Evolutionary conservation across 2,113 vertebrate species (phyloP), one percentile per base, ranked within the genome.

Genomic region (Psilopogon haemacephalus): DNA sequence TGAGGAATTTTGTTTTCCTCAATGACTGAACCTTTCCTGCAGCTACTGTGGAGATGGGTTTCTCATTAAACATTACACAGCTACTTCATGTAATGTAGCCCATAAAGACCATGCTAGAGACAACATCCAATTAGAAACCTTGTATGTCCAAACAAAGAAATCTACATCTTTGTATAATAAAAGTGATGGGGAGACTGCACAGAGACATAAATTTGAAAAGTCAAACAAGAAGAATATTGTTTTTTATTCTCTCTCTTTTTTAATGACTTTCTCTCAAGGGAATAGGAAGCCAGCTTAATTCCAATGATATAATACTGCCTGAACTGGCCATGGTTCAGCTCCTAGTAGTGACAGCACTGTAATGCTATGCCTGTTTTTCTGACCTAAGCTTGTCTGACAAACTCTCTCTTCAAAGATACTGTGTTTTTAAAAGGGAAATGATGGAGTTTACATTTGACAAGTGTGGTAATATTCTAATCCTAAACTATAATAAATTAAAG

Each of bases 231-330:
- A 93, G 89, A 96, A 96, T 95, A 91, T 93, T 97, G 96, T 96
- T 97, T 97, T 97, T 78, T 94, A 85, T 96, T 75, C 54, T 42
- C 60, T 80, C 67, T 95, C 80, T 91, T 93, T 96, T 97, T 95
- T 94, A 93, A 92, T 94, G 86, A 52, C 54, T 86, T 93, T 89
- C 81, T 95, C 92, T 95, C 94, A 89, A 97, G 86, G 91, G 88
- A 86, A 96, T 95, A 97, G 89, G 96, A 97, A 97, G 95, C 84
- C 88, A 88, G 74, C 88, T 89, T 96, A 95, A 95, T 97, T 97
- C 94, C 95, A 96, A 86, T 88, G 91, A 96, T 94, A 97, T 94
- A 96, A 97, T 75, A 44, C 78, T 97, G 96, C 90, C 88, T 89
- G 90, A 90, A 93, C 85, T 95, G 92, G 94, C 91, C 11, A 46